Conservation (phyloP, 2,113 vertebrate genomes). For the Eidolon helvum region DNA sequence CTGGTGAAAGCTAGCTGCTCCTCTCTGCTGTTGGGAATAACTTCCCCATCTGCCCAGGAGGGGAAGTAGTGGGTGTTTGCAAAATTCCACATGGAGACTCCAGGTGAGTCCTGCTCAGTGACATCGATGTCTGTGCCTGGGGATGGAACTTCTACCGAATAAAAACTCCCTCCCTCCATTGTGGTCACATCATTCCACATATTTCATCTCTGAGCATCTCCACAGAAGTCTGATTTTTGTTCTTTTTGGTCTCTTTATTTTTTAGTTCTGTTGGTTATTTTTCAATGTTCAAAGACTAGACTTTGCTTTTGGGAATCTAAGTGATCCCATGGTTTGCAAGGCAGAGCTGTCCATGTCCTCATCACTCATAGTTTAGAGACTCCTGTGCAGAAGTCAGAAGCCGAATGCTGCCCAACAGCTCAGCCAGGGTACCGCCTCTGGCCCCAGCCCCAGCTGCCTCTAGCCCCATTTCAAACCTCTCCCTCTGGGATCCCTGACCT, state of each 20-base stretch:
- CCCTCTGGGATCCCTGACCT: background rate
- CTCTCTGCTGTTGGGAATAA: background rate
- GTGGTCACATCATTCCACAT: slow-evolving; percentile 34
- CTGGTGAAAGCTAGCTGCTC: background rate
- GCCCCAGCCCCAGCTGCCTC: background rate
- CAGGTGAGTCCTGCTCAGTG: background rate
- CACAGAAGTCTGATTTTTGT: slow-evolving; percentile 47
- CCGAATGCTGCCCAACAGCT: background rate
- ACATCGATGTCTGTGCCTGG: background rate
- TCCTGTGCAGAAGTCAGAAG: background rate
- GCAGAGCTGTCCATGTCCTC: background rate
- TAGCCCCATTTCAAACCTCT: background rate
- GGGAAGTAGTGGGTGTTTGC: background rate
- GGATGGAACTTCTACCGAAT: background rate
- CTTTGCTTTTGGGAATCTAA: slow-evolving; percentile 13
- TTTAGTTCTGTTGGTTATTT: slow-evolving; percentile 13
- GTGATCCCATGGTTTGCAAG: background rate
- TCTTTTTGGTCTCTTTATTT: slow-evolving; percentile 50
- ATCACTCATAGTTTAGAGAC: background rate
- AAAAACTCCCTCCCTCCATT: background rate
- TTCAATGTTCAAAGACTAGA: slow-evolving; percentile 27
- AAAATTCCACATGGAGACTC: background rate
- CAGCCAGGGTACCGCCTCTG: background rate
- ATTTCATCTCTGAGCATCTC: slow-evolving; percentile 62
- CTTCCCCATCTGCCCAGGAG: background rate